Evolutionary conservation across 2,113 vertebrate species (phyloP), one percentile per base, ranked within the genome.

Genomic region (Telmatochromis sp.): DNA sequence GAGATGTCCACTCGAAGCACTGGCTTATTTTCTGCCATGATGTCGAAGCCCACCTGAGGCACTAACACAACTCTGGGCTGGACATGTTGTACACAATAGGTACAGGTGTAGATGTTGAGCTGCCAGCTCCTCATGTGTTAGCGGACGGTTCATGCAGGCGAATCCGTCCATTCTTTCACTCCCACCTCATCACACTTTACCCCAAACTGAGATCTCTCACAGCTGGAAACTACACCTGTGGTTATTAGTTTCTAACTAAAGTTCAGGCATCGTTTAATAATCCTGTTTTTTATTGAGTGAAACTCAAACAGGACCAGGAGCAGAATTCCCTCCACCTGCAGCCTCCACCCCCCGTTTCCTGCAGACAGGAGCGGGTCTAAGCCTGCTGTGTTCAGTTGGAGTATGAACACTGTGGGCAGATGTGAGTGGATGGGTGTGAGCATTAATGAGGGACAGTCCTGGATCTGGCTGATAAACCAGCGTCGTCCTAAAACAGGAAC

Each of bases 381-480:
- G 40, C 21, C 9, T 47, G 21, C 21, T 47, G 9, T 28, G 40
- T 75, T 49, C 6, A 17, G 70, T 40, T 17, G 35, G 33, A 33
- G n/a, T 17, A 55, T 26, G 15, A 81, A 12, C 47, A 23, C 13
- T 9, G 33, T 60, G n/a, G 28, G 12, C 9, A 1, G 31, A 53
- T 55, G 47, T 26, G 58, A 21, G 15, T 17, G 12, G 60, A 35
- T 37, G 33, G 10, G 60, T 37, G 33, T 65, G 60, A 45, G 53
- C 6, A 8, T 75, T 87, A 82, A 87, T 75, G 63, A 87, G 79
- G 63, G 90, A 84, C 91, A 92, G 94, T 95, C 89, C 95, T 96
- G 95, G 91, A 94, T 94, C 85, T 85, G 31, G 73, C 93, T 92
- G 96, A 96, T 96, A 95, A 96, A 96, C 91, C 26, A 17, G 4